Conservation (phyloP, 1,140 invertebrate genomes). For the Xylocopa sonorina region DNA sequence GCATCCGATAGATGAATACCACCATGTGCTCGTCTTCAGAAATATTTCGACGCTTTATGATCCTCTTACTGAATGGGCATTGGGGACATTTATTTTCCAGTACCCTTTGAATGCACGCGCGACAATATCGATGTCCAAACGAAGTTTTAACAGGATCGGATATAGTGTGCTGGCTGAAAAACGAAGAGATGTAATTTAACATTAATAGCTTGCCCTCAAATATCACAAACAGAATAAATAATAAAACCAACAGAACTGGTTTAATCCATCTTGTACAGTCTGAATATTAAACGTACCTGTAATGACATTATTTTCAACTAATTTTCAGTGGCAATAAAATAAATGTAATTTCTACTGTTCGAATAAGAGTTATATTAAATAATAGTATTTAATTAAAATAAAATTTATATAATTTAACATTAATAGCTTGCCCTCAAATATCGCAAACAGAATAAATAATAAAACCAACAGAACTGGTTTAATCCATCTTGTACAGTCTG, state of each 20-base stretch:
- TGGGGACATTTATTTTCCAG: slow-evolving; percentile 12
- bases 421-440: not conserved
- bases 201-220: no score
- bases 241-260: not conserved
- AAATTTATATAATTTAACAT: not conserved
- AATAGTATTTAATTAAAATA: no score
- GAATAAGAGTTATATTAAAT: no score
- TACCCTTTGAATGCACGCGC: slow-evolving; percentile 48
- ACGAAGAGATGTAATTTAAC: not conserved
- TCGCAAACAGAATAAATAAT: not conserved
- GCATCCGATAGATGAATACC: slow-evolving; percentile 26
- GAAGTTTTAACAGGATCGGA: slow-evolving; percentile 50
- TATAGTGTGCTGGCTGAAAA: slow-evolving; percentile 60
- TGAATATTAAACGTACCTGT: not conserved
- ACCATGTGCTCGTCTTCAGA: slow-evolving; percentile 45
- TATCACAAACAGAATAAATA: not conserved
- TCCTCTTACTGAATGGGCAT: slow-evolving; percentile 63
- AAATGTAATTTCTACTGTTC: no score
- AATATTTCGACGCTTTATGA: slow-evolving; percentile 48
- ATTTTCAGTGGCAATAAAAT: not conserved
- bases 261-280: not conserved
- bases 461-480: not conserved
- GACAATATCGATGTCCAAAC: slow-evolving; percentile 69
- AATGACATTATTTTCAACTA: not conserved
- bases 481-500: not conserved